Base-by-base conservation (phyloP, 2,888 invertebrate genomes). In the Gerris lacustris region DNA sequence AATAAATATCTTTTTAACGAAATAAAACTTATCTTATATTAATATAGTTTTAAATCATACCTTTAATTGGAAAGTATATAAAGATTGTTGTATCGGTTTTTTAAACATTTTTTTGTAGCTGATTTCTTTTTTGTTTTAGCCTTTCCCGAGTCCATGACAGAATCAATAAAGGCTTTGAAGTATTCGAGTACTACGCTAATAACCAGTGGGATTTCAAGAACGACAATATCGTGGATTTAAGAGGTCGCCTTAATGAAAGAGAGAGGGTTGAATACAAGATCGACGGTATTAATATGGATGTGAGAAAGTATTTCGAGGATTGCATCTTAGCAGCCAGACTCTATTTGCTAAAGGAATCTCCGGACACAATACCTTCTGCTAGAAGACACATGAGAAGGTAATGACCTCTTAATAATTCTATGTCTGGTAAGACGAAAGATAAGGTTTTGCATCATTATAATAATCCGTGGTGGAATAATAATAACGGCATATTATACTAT, bases 161-260 rank as follows among this genome's bases (percentile, higher is more conserved):
- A 67, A 90, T 96, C 76, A 85, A 85, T 74, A 92, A 92, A 82
- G 92, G 94, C 0, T 91, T 94, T 78, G 91, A 92, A 77, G 90
- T 92, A 0, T 90, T 96, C 77, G 92, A 94, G 78, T 95, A 94
- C 79, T 96, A 96, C 81, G 93, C 94, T 0, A 92, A 90, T 79
- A 91, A 92, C 78, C 92, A 93, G 74, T 96, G 96, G 95, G 89
- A 90, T 78, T 93, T 94, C 79, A 87, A 87, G 66, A 92, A 91
- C 31, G 84, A 87, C 68, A 85, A 86, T 74, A 84, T 88, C 0
- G 80, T 86, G 7, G 79, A 81, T 6, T 75, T 89, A 0, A 81
- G 91, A 45, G 79, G 81, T 4, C 79, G 81, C 6, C 81, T 92
- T 75, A 92, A 91, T 77, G 82, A 84, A 0, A 82, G 81, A 71